Percentiles rank a stretch among this genome's conserved stretches.
Conservation (phyloP, 2,888 invertebrate species). For the Catocala fraxini region DNA sequence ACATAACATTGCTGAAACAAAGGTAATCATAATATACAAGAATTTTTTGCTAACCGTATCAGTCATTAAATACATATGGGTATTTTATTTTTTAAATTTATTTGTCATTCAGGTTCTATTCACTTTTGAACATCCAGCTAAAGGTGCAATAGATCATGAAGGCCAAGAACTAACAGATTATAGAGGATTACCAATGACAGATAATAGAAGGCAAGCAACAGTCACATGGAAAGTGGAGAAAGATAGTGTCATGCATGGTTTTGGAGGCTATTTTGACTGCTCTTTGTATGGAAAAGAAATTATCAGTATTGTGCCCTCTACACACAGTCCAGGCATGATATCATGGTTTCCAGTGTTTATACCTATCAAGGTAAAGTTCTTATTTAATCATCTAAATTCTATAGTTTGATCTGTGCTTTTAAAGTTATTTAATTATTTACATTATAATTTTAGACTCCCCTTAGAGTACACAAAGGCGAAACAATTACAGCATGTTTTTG, state of each 20-base stretch:
- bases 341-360: conserved; percentile 99
- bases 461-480: conserved; percentile 91
- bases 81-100: background rate
- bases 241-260: conserved; percentile 96
- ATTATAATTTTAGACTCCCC: conserved; percentile 88
- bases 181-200: conserved; percentile 89
- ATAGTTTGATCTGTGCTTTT: no score
- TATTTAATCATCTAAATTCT: background rate
- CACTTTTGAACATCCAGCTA: conserved; percentile 97
- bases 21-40: conserved; percentile 69
- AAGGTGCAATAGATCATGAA: conserved; percentile 89
- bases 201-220: conserved; percentile 92
- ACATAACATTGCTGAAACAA: conserved; percentile 91
- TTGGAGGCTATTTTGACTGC: conserved; percentile 98
- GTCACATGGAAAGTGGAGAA: conserved; percentile 91
- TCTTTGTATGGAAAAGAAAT: conserved; percentile 94
- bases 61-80: no score
- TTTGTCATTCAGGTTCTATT: conserved; percentile 89
- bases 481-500: conserved; percentile 94
- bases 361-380: conserved; percentile 91
- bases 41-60: no score
- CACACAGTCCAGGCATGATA: conserved; percentile 97
- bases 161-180: conserved; percentile 90
- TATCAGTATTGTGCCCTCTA: conserved; percentile 96
- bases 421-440: no score